phyloP scores from a whole-genome alignment of 2,113 vertebrate genomes.

The Cyrtonyx montezumae region DNA sequence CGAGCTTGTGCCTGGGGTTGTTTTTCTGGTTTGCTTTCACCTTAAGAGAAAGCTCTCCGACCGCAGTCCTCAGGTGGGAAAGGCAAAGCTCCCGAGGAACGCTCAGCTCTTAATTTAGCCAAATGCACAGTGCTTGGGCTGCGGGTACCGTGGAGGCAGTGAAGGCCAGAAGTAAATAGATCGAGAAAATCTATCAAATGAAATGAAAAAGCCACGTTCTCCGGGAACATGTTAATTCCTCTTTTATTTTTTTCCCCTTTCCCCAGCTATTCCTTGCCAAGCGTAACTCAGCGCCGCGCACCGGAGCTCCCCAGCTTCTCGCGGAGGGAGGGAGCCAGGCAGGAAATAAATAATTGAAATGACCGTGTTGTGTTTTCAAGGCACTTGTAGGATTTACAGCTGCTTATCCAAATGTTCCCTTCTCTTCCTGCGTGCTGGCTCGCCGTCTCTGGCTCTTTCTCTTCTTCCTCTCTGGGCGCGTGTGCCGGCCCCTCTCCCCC shows the following conservation, averaged over 20 bases:
- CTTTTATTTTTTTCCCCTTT: background rate
- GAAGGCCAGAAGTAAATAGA: slow-evolving; percentile 43
- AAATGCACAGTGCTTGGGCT: background rate
- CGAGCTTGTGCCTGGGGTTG: rapidly evolving
- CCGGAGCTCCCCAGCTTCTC: background rate
- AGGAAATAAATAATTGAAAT: slow-evolving; percentile 49
- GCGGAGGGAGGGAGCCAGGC: background rate
- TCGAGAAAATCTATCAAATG: slow-evolving; percentile 55
- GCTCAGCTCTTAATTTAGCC: slow-evolving; percentile 50
- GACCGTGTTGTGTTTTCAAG: background rate
- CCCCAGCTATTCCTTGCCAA: slow-evolving; percentile 15
- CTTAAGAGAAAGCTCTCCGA: rapidly evolving
- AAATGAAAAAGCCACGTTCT: slow-evolving; percentile 32
- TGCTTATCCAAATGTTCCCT: background rate
- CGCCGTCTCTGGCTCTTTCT: background rate
- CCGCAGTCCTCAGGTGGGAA: rapidly evolving
- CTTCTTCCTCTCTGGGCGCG: rapidly evolving
- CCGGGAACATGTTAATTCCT: slow-evolving; percentile 59
- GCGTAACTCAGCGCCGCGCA: slow-evolving; percentile 5
- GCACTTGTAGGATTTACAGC: slow-evolving; percentile 37
- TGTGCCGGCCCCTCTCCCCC: background rate
- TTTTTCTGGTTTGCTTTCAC: rapidly evolving
- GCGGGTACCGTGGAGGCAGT: background rate
- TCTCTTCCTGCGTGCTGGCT: background rate
- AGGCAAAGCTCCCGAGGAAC: background rate